phyloP scores from a whole-genome alignment of 2,113 vertebrate species.

The Sturnus vulgaris region DNA sequence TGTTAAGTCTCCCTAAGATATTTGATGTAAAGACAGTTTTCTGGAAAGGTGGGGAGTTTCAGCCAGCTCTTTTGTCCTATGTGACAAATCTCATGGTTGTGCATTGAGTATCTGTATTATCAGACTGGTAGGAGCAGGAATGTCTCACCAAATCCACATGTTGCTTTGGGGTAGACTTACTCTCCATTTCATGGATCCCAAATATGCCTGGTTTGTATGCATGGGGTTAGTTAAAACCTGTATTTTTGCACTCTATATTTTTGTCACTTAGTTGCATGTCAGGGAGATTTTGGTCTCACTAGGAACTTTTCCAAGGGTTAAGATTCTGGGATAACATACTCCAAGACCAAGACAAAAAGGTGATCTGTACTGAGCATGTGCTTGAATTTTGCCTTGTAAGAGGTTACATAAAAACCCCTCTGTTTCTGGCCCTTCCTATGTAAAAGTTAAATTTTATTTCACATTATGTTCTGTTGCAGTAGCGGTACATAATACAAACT shows the following conservation, averaged over 20 bases:
- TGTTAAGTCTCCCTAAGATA: not conserved
- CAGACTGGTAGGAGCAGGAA: not conserved
- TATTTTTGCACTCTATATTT: not conserved
- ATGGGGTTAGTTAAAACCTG: not conserved
- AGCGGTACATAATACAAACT: not conserved
- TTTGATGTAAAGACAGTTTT: not conserved
- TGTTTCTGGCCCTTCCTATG: not conserved
- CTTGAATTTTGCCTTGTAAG: not conserved
- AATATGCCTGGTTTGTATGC: not conserved
- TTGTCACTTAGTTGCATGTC: not conserved
- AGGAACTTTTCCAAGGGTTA: not conserved
- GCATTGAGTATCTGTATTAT: not conserved
- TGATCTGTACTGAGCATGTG: not conserved
- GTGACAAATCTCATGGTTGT: not conserved
- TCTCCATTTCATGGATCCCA: not conserved
- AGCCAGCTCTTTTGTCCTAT: not conserved
- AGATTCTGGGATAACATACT: not conserved
- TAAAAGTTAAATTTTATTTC: conserved; percentile 5
- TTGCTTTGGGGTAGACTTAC: not conserved
- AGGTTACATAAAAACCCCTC: not conserved
- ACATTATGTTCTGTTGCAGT: not conserved
- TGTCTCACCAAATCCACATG: not conserved
- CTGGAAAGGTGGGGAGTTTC: not conserved
- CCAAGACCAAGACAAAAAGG: not conserved
- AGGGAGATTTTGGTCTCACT: not conserved